A percentile compares a stretch with the other conserved stretches of the same genome.
These are phyloP conservation scores for Triops cancriformis DNA, from an alignment of 1,140 invertebrate genomes.

Conservation along the genomic window DNA sequence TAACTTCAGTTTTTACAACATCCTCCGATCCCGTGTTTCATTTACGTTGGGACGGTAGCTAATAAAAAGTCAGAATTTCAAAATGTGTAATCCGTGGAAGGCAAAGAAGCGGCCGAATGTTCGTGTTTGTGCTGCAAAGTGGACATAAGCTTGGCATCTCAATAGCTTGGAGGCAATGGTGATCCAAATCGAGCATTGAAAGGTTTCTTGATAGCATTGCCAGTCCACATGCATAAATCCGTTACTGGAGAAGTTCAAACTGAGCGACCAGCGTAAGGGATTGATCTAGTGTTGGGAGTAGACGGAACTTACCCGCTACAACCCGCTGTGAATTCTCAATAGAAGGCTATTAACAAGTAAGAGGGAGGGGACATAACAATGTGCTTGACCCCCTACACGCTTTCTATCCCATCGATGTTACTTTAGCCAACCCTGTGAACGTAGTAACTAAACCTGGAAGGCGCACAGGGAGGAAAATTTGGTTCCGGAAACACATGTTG, in stretches of 20 bases:
- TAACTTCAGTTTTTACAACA: too few species aligned
- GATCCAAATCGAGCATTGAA: neutral
- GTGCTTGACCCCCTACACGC: slow-evolving; percentile 3
- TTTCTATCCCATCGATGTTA: neutral
- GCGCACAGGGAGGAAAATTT: neutral
- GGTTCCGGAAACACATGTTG: neutral
- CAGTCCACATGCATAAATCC: neutral
- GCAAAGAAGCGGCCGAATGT: too few species aligned
- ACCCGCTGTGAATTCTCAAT: slow-evolving; percentile 9
- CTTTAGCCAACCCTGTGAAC: neutral
- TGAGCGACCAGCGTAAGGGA: neutral
- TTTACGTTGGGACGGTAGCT: too few species aligned
- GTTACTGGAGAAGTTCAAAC: neutral
- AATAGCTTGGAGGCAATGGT: neutral
- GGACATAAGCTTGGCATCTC: too few species aligned
- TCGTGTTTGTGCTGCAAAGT: too few species aligned
- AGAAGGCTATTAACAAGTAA: slow-evolving; percentile 11
- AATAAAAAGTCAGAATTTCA: too few species aligned
- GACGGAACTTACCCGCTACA: neutral
- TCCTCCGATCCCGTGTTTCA: too few species aligned
- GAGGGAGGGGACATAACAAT: neutral
- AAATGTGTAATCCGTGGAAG: too few species aligned
- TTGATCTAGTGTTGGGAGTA: neutral
- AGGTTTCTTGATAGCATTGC: neutral
- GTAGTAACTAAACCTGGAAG: neutral